Evolutionary conservation across 92 coral and sea anemone species (phyloP).

Genomic region (Epizoanthus fatuus): DNA sequence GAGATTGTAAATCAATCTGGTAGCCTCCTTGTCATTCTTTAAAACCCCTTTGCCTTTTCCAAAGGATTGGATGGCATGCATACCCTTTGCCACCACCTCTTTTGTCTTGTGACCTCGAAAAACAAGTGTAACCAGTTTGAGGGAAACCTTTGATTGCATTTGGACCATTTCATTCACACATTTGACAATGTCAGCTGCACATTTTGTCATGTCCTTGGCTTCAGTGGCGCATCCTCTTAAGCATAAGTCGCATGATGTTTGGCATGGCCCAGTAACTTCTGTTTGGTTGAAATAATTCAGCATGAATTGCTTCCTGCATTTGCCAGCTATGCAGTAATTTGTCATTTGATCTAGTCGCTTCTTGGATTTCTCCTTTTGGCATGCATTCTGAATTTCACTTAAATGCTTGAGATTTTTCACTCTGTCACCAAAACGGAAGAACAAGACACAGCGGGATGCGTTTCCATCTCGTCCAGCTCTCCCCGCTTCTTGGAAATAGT

Average conservation of each 20-base stretch:
- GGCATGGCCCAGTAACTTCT: no score
- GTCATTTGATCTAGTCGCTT: not conserved
- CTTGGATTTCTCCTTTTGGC: not conserved
- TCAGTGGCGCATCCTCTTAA: no score
- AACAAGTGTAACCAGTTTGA: not conserved
- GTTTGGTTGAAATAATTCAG: not conserved
- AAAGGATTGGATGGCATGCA: conserved; percentile 22
- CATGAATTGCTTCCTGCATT: not conserved
- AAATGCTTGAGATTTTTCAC: no score
- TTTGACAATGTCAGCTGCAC: conserved; percentile 27
- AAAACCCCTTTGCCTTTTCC: conserved; percentile 22
- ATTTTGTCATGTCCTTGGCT: conserved; percentile 4
- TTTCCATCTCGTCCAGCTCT: no score
- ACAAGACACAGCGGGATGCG: no score
- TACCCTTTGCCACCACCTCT: conserved; percentile 6
- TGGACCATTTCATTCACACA: conserved; percentile 29
- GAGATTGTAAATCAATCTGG: not conserved
- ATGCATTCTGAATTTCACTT: not conserved
- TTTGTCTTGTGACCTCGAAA: not conserved
- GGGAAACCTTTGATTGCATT: not conserved
- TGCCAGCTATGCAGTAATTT: not conserved
- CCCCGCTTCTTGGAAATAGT: no score
- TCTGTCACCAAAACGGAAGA: no score
- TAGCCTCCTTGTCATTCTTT: conserved; percentile 16
- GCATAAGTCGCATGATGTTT: no score